Evolutionary conservation across 2,888 invertebrate species (phyloP), one percentile per base, ranked within the genome.

Genomic region (Drosophila greeni): DNA sequence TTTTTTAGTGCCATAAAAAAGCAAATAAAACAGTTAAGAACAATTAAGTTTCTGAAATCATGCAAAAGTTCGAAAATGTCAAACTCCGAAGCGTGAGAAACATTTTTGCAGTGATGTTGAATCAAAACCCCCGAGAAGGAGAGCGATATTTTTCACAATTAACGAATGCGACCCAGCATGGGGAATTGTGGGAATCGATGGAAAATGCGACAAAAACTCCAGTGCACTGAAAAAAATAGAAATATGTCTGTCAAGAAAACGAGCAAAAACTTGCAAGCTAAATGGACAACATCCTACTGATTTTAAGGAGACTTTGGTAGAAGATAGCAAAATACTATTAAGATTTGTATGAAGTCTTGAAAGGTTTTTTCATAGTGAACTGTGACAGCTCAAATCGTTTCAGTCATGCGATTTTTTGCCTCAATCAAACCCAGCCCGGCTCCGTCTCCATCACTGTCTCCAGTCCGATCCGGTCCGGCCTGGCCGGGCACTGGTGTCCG

Each of bases 11-110:
- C 42, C 34, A 52, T 47, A 40, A 52, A 24, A 24, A 57, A 52
- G 68, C 51, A 72, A 76, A 74, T 74, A 70, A 77, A 77, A 81
- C 75, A 85, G 85, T 85, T 83, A 80, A 85, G 65, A 86, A 78
- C 83, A 84, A 86, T 85, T 85, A 86, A 83, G 74, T 76, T 76
- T 82, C 76, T 65, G 75, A 87, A 87, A 88, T 87, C 87, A 88
- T 87, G 87, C 88, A 87, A 88, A 88, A 86, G 87, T 88, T 87
- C 88, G 87, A 82, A 85, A 84, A 86, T 87, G 87, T 88, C 88
- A 88, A 85, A 84, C 82, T 87, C 78, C 80, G 73, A 82, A 87
- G 87, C 88, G 87, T 88, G 87, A 87, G 88, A 87, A 88, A 85
- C 79, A 76, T 82, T 82, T 85, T 72, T 84, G 75, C 77, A 78